Evolutionary conservation across 2,113 vertebrate genomes (phyloP), one percentile per base, ranked within the genome.

Genomic region (Micromys minutus): DNA sequence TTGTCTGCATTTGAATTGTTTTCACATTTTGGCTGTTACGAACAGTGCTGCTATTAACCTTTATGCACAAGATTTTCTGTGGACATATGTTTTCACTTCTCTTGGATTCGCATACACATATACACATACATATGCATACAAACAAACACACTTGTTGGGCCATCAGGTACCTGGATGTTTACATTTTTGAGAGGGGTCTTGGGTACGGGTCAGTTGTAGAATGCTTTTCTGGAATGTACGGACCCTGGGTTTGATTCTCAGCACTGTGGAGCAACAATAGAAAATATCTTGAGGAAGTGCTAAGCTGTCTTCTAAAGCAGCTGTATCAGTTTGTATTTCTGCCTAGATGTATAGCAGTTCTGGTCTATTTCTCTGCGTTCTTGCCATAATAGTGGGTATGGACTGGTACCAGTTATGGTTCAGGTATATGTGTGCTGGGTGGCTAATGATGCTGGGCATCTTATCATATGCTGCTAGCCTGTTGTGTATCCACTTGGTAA

Each of bases 81-180:
- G 31, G 39, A 65, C 47, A 87, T 52, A 61, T 90, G 65, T 94
- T 94, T 96, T 86, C n/a, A 92, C 90, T 90, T 96, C 86, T 72
- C 76, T 79, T 84, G 72, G 22, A 16, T 71, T 77, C 47, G 0
- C 42, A 21, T 67, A 86, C 39, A 74, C n/a, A 84, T 71, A 67
- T 36, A 85, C 61, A 86, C 87, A 77, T 63, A 45, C 83, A 67
- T 67, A 67, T 36, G 65, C n/a, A 84, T 63, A 36, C 61, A 47
- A 47, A 85, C 69, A 77, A 84, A 61, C 88, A 77, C 29, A 61
- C 45, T 34, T 74, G 42, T 76, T 94, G 31, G 21, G 16, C 81
- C 67, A 57, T 85, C 94, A 79, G 59, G 36, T 79, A 89, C 87
- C 69, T 81, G 21, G 65, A n/a, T 86, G 81, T 89, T 94, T 92